Base-by-base conservation (phyloP, 2,888 invertebrate genomes). In the Euplagia quadripunctaria region DNA sequence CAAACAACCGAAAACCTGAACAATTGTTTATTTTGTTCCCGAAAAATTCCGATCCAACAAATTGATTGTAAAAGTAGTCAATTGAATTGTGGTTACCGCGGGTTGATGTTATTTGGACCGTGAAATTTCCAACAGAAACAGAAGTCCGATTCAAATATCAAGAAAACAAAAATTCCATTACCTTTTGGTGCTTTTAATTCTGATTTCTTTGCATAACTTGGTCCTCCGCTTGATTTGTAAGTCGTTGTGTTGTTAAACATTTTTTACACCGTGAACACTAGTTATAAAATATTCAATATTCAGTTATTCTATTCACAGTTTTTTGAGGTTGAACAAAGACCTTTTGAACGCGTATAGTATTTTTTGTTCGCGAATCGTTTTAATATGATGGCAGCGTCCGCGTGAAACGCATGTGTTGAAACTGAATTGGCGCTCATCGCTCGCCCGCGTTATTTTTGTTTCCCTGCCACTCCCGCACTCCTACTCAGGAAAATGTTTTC, bases 391-490 rank as follows among this genome's bases (percentile, higher is more conserved):
- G 82, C 88, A 85, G 85, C 86, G 86, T 87, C 82, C 85, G 86
- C 86, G 87, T 86, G 88, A 89, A 90, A 88, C 89, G 86, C 86
- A 89, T 90, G 88, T 88, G 88, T 89, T 86, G 89, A 85, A 89
- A 90, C 91, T 91, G 91, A 89, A 88, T 88, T 87, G 88, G 86
- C 88, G 85, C 84, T 85, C 79, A 79, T 82, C 88, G 85, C 88
- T 70, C 88, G 88, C 84, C 88, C 84, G 88, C 87, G 94, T 93
- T 95, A 95, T 95, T 95, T 95, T 94, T 93, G 92, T 91, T 94
- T 84, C 89, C 77, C 68, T 88, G 79, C 82, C 84, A 87, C 88
- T 86, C 88, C 82, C 87, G 86, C 85, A 78, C 80, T 90, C 91
- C 93, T 92, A 92, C 91, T 90, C 89, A 90, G 91, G 91, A 91